These are phyloP conservation scores for Pleuronectes platessa DNA, from an alignment of 2,113 vertebrate species.

Conservation along the genomic window DNA sequence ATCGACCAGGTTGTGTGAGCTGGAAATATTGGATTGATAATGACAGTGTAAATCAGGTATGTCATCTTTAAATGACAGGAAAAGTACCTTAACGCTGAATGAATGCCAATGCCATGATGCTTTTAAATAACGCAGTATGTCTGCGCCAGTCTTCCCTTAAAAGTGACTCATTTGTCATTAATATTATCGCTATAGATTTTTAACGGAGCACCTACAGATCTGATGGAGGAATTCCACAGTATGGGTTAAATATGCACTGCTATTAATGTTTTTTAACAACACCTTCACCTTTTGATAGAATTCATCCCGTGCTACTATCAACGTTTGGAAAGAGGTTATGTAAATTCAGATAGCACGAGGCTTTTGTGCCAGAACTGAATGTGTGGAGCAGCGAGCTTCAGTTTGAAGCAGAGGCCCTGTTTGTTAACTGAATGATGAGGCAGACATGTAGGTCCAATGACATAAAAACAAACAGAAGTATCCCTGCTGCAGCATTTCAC, in stretches of 20 bases:
- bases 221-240: slow-evolving; percentile 25
- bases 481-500: slow-evolving; percentile 11
- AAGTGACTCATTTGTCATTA: slow-evolving; percentile 31
- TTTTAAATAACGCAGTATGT: slow-evolving; percentile 58
- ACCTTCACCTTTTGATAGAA: slow-evolving; percentile 59
- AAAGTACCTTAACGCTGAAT: slow-evolving; percentile 50
- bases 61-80: slow-evolving; percentile 16
- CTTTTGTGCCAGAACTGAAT: slow-evolving; percentile 64
- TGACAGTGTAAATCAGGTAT: slow-evolving; percentile 21
- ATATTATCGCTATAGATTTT: slow-evolving; percentile 36
- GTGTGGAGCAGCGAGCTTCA: slow-evolving; percentile 31
- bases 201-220: slow-evolving; percentile 31
- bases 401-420: background rate
- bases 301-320: slow-evolving; percentile 34
- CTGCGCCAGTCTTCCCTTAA: slow-evolving; percentile 69
- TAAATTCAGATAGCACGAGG: slow-evolving; percentile 33
- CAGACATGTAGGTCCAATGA: slow-evolving; percentile 12
- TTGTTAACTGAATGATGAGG: slow-evolving; percentile 6
- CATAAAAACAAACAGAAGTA: slow-evolving; percentile 3
- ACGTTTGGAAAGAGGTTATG: slow-evolving; percentile 30
- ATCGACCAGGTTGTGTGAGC: slow-evolving; percentile 27
- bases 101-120: slow-evolving; percentile 52
- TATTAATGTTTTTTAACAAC: slow-evolving; percentile 39
- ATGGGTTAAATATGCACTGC: slow-evolving; percentile 60
- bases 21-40: slow-evolving; percentile 15